Conservation (phyloP, 2,113 vertebrate genomes). For the Formicarius rufipectus region DNA sequence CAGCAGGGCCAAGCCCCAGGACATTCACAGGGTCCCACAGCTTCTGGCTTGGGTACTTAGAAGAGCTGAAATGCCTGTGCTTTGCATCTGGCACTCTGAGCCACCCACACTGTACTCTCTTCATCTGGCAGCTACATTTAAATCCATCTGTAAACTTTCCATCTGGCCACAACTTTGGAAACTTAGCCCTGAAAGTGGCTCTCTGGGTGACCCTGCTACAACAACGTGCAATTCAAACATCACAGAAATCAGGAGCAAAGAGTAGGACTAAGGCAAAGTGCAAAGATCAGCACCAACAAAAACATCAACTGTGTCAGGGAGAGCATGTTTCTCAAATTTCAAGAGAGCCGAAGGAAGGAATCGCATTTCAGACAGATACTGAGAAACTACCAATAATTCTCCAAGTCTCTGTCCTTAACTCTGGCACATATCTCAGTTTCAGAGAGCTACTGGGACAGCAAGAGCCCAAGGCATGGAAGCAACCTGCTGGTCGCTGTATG, state of each 20-base stretch:
- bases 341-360: not conserved
- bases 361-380: not conserved
- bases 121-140: not conserved
- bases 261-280: not conserved
- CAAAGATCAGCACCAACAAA: slow-evolving; percentile 22
- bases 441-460: not conserved
- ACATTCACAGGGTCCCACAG: not conserved
- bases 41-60: not conserved
- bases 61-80: not conserved
- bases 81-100: not conserved
- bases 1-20: not conserved
- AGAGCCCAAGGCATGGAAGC: not conserved
- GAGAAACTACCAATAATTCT: not conserved
- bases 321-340: not conserved
- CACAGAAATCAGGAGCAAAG: not conserved
- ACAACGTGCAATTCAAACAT: not conserved
- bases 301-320: not conserved
- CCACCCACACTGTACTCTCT: not conserved
- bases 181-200: not conserved
- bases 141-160: not conserved
- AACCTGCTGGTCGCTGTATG: accelerated
- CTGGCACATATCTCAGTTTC: not conserved
- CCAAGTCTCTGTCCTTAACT: not conserved
- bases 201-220: not conserved
- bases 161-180: not conserved